Conservation (phyloP, 2,888 invertebrate genomes). For the Cyrtodaria siliqua region DNA sequence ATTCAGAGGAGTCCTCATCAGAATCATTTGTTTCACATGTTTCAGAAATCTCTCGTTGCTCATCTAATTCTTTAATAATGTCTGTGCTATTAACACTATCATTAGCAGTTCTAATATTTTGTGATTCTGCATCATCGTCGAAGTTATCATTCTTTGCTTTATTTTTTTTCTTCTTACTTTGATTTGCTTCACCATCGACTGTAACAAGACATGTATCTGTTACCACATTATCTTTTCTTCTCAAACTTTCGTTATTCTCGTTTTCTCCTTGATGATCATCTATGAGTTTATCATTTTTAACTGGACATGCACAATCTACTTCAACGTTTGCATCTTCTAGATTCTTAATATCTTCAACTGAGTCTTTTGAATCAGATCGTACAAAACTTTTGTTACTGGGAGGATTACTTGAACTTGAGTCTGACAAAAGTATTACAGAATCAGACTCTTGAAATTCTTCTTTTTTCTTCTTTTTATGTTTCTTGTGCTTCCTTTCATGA, state of each 20-base stretch:
- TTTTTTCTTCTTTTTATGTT: background rate
- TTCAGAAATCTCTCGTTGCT: too few species aligned
- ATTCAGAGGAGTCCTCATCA: too few species aligned
- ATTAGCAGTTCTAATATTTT: too few species aligned
- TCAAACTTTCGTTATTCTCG: background rate
- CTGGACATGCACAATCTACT: background rate
- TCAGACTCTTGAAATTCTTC: background rate
- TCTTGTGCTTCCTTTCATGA: background rate
- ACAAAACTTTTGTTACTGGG: background rate
- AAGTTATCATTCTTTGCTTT: too few species aligned
- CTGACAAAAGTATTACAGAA: conserved; percentile 27
- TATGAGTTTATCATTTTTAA: background rate
- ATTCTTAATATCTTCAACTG: background rate
- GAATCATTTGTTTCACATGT: too few species aligned
- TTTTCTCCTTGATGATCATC: too few species aligned
- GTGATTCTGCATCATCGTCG: too few species aligned
- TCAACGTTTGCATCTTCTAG: background rate
- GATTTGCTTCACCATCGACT: too few species aligned
- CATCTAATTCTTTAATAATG: too few species aligned
- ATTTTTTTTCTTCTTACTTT: too few species aligned
- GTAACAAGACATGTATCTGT: too few species aligned
- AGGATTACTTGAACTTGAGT: conserved; percentile 18
- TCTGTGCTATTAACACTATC: too few species aligned
- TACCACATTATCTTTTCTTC: background rate
- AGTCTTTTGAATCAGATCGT: background rate